Evolutionary conservation across 2,113 vertebrate genomes (phyloP).

Genomic region (Caloenas nicobarica): DNA sequence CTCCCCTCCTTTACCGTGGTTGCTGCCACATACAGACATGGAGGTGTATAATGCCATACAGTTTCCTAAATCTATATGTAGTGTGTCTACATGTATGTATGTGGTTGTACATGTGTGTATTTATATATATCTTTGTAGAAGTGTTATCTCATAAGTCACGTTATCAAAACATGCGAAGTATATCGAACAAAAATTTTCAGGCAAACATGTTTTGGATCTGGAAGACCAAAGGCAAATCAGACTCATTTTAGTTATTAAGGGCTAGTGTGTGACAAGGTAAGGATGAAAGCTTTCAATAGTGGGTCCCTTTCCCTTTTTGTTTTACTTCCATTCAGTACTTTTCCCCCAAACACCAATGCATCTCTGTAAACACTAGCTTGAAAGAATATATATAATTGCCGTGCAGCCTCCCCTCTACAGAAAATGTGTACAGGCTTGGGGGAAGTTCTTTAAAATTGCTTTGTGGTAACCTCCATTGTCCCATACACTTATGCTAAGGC

Average conservation of each 20-base stretch:
- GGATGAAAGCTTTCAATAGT: slow-evolving; percentile 2
- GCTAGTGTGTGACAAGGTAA: slow-evolving; percentile 10
- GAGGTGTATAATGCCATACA: slow-evolving; percentile 60
- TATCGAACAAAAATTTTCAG: slow-evolving; percentile 70
- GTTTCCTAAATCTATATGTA: slow-evolving; percentile 58
- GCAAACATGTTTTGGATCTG: slow-evolving; percentile 72
- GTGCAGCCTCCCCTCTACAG: background rate
- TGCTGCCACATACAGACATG: slow-evolving; percentile 62
- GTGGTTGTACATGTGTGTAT: slow-evolving; percentile 59
- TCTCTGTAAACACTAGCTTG: slow-evolving; percentile 24
- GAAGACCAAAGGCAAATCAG: slow-evolving; percentile 74
- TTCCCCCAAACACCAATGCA: background rate
- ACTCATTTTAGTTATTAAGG: slow-evolving; percentile 32
- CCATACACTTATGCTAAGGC: slow-evolving; percentile 12
- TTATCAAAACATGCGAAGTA: slow-evolving; percentile 82
- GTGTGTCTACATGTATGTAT: slow-evolving; percentile 67
- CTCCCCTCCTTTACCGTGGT: slow-evolving; percentile 52
- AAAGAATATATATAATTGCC: slow-evolving; percentile 14
- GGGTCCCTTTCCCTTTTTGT: background rate
- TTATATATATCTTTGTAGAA: slow-evolving; percentile 68
- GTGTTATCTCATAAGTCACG: slow-evolving; percentile 61
- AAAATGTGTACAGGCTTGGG: background rate
- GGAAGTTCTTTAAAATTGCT: background rate
- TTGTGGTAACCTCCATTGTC: background rate
- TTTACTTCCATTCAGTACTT: background rate